These are phyloP conservation scores for Drosophila monieri DNA, from an alignment of 2,888 invertebrate genomes.

Conservation along the genomic window DNA sequence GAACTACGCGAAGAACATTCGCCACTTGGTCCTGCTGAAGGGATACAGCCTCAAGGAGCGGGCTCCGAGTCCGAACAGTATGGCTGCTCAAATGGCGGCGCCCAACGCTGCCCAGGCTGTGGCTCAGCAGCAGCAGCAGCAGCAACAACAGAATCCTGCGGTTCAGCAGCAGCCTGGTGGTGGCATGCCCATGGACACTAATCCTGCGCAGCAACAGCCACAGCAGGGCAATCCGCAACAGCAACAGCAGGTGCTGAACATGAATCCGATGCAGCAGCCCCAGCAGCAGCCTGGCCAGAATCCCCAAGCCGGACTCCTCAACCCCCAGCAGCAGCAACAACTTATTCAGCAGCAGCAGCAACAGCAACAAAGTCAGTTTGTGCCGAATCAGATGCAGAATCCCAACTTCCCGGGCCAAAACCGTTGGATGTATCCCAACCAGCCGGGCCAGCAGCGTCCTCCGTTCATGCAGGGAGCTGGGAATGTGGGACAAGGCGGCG, in stretches of 20 bases:
- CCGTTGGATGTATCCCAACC: constrained; percentile 80
- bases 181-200: constrained; percentile 63
- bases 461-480: constrained; percentile 68
- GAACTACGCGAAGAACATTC: constrained; percentile 95
- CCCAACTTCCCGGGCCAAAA: constrained; percentile 80
- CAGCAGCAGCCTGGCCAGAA: constrained; percentile 53
- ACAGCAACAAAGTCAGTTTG: constrained; percentile 72
- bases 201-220: constrained; percentile 56
- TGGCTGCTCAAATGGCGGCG: constrained; percentile 71
- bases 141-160: constrained; percentile 51
- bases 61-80: constrained; percentile 86
- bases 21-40: constrained; percentile 91
- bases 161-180: constrained; percentile 59
- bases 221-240: constrained; percentile 64
- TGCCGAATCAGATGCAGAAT: constrained; percentile 75
- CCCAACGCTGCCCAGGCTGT: constrained; percentile 52
- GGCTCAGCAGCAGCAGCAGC: constrained; percentile 45
- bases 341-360: constrained; percentile 64
- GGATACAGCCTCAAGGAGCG: constrained; percentile 89
- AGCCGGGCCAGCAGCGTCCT: constrained; percentile 68
- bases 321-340: constrained; percentile 70
- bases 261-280: constrained; percentile 64
- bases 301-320: constrained; percentile 52
- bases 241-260: constrained; percentile 79
- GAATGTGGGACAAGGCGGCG: constrained; percentile 48